Evolutionary conservation across 2,797 vertebrate genomes (phyloP).

Genomic region (Amniataba percoides): DNA sequence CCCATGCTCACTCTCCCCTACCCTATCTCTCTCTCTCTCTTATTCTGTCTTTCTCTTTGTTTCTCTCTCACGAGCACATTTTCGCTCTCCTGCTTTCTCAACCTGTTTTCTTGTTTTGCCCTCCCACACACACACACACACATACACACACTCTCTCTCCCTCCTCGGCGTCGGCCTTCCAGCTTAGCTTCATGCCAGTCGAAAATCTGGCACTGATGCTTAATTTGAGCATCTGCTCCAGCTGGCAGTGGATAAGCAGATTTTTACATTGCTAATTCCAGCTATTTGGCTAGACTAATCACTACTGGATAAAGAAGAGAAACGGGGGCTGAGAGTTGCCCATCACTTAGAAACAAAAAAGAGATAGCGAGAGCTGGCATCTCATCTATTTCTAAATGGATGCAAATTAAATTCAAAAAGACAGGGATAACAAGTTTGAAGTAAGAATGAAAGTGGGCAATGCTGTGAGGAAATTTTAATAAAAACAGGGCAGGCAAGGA

Average conservation of each 20-base stretch:
- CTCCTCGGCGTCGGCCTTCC: constrained; percentile 64
- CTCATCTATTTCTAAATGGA: constrained; percentile 75
- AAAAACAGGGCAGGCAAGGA: constrained; percentile 65
- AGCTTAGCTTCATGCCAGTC: constrained; percentile 72
- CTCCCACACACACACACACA: no score
- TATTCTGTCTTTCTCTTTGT: constrained; percentile 36
- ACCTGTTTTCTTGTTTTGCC: constrained; percentile 76
- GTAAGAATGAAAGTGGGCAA: constrained; percentile 70
- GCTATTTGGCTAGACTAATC: constrained; percentile 87
- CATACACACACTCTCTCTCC: no score
- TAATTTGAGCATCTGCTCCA: constrained; percentile 89
- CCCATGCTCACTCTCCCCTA: constrained; percentile 73
- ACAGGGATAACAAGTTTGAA: constrained; percentile 76
- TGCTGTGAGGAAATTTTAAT: constrained; percentile 71
- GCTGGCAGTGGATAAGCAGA: constrained; percentile 84
- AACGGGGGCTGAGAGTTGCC: constrained; percentile 66
- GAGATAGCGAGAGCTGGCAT: constrained; percentile 68
- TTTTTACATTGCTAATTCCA: constrained; percentile 87
- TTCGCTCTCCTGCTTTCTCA: constrained; percentile 63
- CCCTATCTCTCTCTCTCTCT: constrained; percentile 32
- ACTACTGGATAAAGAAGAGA: constrained; percentile 83
- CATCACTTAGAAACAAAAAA: constrained; percentile 75
- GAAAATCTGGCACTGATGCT: constrained; percentile 76
- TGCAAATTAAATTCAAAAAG: constrained; percentile 81
- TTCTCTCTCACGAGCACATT: constrained; percentile 53